Evolutionary conservation across 1,140 invertebrate genomes (phyloP).

Genomic region (Oscheius sp.): DNA sequence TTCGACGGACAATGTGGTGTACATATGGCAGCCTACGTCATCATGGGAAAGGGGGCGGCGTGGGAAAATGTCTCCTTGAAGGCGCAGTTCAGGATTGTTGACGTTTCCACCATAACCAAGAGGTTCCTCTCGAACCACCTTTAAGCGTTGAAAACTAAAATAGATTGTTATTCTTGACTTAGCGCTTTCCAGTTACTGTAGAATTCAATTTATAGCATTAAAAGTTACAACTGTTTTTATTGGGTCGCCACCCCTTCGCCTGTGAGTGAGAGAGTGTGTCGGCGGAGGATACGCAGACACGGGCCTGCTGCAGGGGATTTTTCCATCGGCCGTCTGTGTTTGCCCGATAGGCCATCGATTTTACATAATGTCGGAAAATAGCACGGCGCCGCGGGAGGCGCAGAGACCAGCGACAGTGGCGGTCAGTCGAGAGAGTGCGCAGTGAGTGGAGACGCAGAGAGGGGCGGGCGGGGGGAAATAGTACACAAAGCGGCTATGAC

Average conservation of each 20-base stretch:
- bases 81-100: too few relatives aligned
- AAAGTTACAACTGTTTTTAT: neutral
- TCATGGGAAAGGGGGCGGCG: too few relatives aligned
- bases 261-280: conserved; percentile 3
- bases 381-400: neutral
- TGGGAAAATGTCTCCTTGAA: too few relatives aligned
- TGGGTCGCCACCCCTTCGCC: neutral
- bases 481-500: neutral
- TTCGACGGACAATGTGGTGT: too few relatives aligned
- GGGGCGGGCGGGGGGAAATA: neutral
- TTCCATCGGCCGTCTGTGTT: neutral
- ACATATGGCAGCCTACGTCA: too few relatives aligned
- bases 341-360: conserved; percentile 1
- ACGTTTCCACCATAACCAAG: too few relatives aligned
- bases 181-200: too few relatives aligned
- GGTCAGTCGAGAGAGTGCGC: neutral
- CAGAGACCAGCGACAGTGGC: neutral
- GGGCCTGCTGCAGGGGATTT: neutral
- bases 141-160: too few relatives aligned
- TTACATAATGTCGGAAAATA: neutral
- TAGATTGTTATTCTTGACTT: too few relatives aligned
- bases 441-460: conserved; percentile 3
- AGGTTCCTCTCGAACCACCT: too few relatives aligned
- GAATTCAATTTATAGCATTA: too few relatives aligned
- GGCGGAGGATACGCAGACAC: neutral